Evolutionary conservation across 2,113 vertebrate species (phyloP).

Genomic region (Microtus oregoni): DNA sequence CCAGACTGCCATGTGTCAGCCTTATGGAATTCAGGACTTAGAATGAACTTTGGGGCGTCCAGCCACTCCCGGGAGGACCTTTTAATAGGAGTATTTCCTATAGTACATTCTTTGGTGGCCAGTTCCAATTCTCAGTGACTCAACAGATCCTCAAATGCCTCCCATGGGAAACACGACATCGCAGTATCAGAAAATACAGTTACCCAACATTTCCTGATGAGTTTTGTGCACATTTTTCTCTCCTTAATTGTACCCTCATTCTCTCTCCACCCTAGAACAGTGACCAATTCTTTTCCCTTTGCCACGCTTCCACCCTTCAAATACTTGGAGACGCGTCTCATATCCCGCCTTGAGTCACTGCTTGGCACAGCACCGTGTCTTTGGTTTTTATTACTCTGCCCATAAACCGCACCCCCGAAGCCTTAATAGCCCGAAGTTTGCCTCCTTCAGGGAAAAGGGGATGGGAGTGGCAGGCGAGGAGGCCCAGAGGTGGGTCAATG

Average conservation of each 20-base stretch:
- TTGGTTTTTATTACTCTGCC: constrained; percentile 76
- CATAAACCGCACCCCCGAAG: constrained; percentile 67
- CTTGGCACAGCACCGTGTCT: constrained; percentile 61
- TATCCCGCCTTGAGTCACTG: constrained; percentile 77
- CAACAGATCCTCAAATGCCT: constrained; percentile 64
- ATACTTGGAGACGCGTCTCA: constrained; percentile 75
- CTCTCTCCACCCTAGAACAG: constrained; percentile 56
- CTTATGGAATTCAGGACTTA: constrained; percentile 58
- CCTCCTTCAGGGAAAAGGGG: constrained; percentile 60
- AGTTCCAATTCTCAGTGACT: constrained; percentile 67
- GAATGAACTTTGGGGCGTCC: not conserved
- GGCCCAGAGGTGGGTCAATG: not conserved
- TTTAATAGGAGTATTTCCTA: constrained; percentile 50
- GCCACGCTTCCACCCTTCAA: constrained; percentile 64
- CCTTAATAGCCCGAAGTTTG: constrained; percentile 52
- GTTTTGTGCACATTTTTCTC: constrained; percentile 66
- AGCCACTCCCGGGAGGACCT: not conserved
- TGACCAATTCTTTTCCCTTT: constrained; percentile 67
- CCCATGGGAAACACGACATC: constrained; percentile 56
- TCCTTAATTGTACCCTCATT: constrained; percentile 57
- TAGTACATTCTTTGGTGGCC: constrained; percentile 40
- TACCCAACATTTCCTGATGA: constrained; percentile 56
- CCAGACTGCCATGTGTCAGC: constrained; percentile 52
- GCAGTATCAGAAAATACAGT: constrained; percentile 53
- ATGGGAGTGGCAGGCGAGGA: not conserved